These are phyloP conservation scores for Drosophila cognata DNA, from an alignment of 2,888 invertebrate species.

Conservation along the genomic window DNA sequence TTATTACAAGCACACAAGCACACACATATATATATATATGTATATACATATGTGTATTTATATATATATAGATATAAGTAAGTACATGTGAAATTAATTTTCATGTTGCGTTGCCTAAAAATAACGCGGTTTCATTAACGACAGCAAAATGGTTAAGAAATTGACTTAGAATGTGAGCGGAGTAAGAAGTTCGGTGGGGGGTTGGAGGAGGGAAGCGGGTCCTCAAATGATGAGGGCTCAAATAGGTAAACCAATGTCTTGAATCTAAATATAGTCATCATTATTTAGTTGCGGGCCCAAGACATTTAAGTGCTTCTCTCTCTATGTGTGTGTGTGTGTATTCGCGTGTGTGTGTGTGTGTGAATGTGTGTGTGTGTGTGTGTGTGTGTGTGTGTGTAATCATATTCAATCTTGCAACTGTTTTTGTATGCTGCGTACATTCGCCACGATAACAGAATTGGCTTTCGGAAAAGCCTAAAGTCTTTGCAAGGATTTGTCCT, in stretches of 20 bases:
- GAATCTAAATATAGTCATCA: constrained; percentile 38
- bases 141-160: constrained; percentile 31
- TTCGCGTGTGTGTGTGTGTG: background rate
- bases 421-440: background rate
- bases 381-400: constrained; percentile 4
- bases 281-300: constrained; percentile 2
- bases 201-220: background rate
- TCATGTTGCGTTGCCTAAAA: constrained; percentile 59
- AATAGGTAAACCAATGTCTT: constrained; percentile 1
- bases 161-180: background rate
- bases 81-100: constrained; percentile 56
- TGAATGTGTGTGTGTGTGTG: background rate
- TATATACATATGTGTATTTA: constrained; percentile 2
- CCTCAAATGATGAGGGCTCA: background rate
- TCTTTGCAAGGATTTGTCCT: background rate
- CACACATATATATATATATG: background rate
- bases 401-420: constrained; percentile 39
- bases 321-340: background rate
- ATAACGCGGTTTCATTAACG: constrained; percentile 61
- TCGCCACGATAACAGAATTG: background rate
- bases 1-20: constrained; percentile 36
- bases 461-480: background rate
- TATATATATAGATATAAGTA: background rate
- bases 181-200: background rate
- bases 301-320: background rate